These are phyloP conservation scores for Poeciliopsis gracilis DNA, from an alignment of 2,797 vertebrate genomes.

Conservation along the genomic window DNA sequence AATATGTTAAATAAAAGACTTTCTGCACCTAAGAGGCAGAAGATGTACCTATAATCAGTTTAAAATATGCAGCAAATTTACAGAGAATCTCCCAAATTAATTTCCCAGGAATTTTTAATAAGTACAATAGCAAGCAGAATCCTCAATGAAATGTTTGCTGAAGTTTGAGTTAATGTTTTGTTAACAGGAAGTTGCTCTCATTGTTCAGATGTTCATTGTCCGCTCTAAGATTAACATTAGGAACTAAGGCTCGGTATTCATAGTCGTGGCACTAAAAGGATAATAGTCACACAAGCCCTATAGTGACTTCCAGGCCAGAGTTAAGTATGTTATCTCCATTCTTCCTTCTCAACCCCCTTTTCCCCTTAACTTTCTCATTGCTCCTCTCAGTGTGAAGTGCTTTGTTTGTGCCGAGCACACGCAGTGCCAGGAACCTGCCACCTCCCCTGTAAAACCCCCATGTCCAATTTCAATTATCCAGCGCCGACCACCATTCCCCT, in stretches of 20 bases:
- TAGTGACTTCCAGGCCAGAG: slow-evolving; percentile 57
- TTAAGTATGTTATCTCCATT: slow-evolving; percentile 72
- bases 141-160: background rate
- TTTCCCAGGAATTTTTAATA: background rate
- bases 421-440: slow-evolving; percentile 66
- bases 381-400: slow-evolving; percentile 66
- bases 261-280: slow-evolving; percentile 42
- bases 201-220: background rate
- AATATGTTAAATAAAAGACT: background rate
- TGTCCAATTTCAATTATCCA: slow-evolving; percentile 81
- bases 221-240: background rate
- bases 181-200: background rate
- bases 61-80: background rate
- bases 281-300: slow-evolving; percentile 45
- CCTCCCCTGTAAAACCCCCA: slow-evolving; percentile 70
- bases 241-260: slow-evolving; percentile 1
- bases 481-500: slow-evolving; percentile 74
- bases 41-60: background rate
- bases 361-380: slow-evolving; percentile 69
- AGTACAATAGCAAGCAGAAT: background rate
- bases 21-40: background rate
- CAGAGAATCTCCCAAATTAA: background rate
- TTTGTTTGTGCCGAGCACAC: slow-evolving; percentile 62
- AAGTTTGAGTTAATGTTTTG: background rate
- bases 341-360: slow-evolving; percentile 49